phyloP scores from a whole-genome alignment of 2,113 vertebrate species.

The Zapus hudsonius region DNA sequence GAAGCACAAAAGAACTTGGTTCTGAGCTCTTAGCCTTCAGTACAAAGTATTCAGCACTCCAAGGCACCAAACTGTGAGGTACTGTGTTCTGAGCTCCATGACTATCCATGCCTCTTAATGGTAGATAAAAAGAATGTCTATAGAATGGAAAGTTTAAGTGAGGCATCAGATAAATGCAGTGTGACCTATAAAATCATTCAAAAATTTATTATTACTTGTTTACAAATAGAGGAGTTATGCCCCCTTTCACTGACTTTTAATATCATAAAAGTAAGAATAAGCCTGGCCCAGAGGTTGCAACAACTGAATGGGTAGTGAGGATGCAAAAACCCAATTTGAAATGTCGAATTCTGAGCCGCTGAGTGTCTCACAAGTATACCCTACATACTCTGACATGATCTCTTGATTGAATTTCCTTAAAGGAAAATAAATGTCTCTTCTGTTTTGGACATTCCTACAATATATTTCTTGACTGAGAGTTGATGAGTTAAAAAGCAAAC shows the following conservation, averaged over 20 bases:
- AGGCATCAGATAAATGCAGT: background rate
- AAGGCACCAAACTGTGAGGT: too few species aligned
- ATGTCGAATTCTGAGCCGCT: background rate
- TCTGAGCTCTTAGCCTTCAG: background rate
- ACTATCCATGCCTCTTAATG: background rate
- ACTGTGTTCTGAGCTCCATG: background rate
- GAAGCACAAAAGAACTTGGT: background rate
- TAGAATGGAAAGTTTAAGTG: background rate
- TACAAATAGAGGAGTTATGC: background rate
- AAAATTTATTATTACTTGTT: background rate
- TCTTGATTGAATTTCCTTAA: background rate
- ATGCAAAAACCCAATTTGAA: background rate
- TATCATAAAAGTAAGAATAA: background rate
- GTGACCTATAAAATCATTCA: background rate
- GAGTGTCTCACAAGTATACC: background rate
- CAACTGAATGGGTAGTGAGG: background rate
- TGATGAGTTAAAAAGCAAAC: background rate
- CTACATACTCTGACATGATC: background rate
- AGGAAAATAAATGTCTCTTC: background rate
- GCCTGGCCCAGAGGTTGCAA: background rate
- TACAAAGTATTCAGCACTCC: background rate
- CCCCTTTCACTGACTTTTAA: background rate
- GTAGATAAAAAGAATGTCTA: constrained; percentile 8
- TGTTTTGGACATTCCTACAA: background rate
- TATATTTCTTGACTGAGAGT: background rate